phyloP scores from a whole-genome alignment of 1,140 invertebrate genomes.

The Drosophila azteca region DNA sequence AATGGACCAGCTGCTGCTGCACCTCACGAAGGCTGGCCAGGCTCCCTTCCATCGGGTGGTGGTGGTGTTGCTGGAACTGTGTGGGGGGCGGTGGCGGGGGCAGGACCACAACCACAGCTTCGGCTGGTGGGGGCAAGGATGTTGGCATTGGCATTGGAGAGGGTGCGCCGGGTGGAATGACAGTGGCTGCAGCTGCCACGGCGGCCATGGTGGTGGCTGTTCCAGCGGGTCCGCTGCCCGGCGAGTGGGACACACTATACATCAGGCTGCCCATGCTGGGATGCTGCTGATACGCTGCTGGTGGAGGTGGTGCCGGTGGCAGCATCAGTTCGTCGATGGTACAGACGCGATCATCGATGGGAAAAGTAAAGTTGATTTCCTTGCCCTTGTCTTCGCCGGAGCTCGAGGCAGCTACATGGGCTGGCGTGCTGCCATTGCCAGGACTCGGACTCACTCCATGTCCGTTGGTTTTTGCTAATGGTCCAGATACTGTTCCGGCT shows the following conservation, averaged over 20 bases:
- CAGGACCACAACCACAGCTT: slow-evolving; percentile 77
- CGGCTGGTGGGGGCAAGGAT: slow-evolving; percentile 40
- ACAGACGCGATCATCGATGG: slow-evolving; percentile 82
- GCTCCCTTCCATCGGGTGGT: slow-evolving; percentile 49
- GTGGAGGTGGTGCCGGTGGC: slow-evolving; percentile 70
- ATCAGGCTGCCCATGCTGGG: slow-evolving; percentile 69
- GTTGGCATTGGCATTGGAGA: slow-evolving; percentile 54
- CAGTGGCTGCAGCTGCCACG: slow-evolving; percentile 75
- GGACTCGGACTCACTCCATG: slow-evolving; percentile 38
- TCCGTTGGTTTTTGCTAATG: slow-evolving; percentile 36
- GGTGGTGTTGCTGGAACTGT: slow-evolving; percentile 23
- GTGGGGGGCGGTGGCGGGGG: slow-evolving; percentile 61
- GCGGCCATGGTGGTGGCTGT: slow-evolving; percentile 69
- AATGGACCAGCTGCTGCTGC: slow-evolving; percentile 76
- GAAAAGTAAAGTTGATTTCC: slow-evolving; percentile 83
- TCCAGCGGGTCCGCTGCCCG: slow-evolving; percentile 31
- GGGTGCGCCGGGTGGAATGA: slow-evolving; percentile 75
- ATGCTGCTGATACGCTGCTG: slow-evolving; percentile 33
- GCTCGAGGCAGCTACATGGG: slow-evolving; percentile 16
- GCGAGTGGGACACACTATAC: slow-evolving; percentile 64
- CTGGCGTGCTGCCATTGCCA: slow-evolving; percentile 46
- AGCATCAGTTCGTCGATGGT: slow-evolving; percentile 81
- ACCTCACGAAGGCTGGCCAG: slow-evolving; percentile 67
- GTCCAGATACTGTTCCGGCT: slow-evolving; percentile 19
- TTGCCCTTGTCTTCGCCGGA: slow-evolving; percentile 54